Base-by-base conservation (phyloP, 1,140 invertebrate species). In the Leucophenga varia region DNA sequence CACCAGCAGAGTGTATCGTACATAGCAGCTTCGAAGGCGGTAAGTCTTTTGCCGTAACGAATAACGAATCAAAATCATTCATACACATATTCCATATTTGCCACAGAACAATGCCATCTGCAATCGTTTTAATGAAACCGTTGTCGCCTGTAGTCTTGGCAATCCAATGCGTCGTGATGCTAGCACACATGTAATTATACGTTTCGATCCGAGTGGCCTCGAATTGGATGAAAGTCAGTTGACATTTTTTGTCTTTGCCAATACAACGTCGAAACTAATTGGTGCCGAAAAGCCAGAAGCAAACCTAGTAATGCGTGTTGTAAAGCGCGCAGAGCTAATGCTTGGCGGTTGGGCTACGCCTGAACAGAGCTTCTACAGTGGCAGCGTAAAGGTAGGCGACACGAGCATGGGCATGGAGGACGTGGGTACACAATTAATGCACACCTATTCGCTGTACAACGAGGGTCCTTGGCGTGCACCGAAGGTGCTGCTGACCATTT, bases 391-490 rank as follows among this genome's bases (percentile, higher is more conserved):
- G 49, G 34, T 34, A 9, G 91, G 90, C 3, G 89, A 93, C 75
- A 88, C 86, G 17, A 86, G 85, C 6, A 84, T 83, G 61, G 81
- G 86, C 60, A 82, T 92, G 54, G 87, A 91, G 50, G 89, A 96
- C 60, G 84, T 97, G 47, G 95, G 95, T 4, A 85, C 87, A 3
- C 82, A 84, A 69, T 82, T 97, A 1, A 81, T 83, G 4, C 94
- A 98, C 63, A 88, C 84, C 18, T 97, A 93, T 72, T 84, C 88
- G 77, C 81, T 90, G 55, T 87, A 84, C 61, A 97, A 97, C 58
- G 81, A 86, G 53, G 94, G 95, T 1, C 89, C 92, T 0, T 95
- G 90, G 83, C 82, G 84, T 61, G 86, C 94, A 2, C 82, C 84
- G 6, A 81, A 82, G 21, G 79, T 95, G 0, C 82, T 86, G 59